These are phyloP conservation scores for Drosophila azteca DNA, from an alignment of 1,140 invertebrate species.

Conservation along the genomic window DNA sequence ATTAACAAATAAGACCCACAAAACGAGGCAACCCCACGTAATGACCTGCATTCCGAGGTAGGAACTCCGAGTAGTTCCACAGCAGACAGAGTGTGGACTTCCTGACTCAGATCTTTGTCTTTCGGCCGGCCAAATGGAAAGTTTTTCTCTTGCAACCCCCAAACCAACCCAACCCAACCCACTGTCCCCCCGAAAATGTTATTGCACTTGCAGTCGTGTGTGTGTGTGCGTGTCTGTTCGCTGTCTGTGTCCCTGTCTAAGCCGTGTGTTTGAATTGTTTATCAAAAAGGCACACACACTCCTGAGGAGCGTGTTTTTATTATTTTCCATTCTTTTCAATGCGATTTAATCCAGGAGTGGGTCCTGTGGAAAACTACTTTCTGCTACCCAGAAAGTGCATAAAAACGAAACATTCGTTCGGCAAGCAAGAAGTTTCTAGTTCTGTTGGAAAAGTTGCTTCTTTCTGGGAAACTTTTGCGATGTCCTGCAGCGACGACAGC, in stretches of 20 bases:
- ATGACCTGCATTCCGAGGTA: too few species aligned
- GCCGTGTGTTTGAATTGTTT: constrained; percentile 38
- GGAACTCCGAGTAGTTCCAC: too few species aligned
- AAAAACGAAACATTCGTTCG: constrained; percentile 46
- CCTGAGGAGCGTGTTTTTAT: constrained; percentile 34
- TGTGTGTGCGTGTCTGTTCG: constrained; percentile 14
- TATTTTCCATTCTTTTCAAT: constrained; percentile 23
- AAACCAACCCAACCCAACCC: too few species aligned
- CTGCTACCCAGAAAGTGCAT: constrained; percentile 27
- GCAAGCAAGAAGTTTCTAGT: constrained; percentile 31
- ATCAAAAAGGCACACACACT: constrained; percentile 46
- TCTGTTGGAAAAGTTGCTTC: constrained; percentile 45
- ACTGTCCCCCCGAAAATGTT: constrained; percentile 19
- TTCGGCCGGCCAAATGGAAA: not conserved
- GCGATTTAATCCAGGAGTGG: constrained; percentile 17
- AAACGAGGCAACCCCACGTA: too few species aligned
- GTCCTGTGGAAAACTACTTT: constrained; percentile 15
- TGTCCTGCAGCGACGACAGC: constrained; percentile 40
- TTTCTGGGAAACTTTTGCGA: constrained; percentile 41
- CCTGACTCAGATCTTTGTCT: constrained; percentile 13
- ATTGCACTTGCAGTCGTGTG: constrained; percentile 25
- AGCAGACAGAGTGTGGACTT: not conserved
- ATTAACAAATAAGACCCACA: too few species aligned
- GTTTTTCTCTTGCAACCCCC: constrained; percentile 1
- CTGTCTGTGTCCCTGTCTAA: constrained; percentile 7